Evolutionary conservation across 2,113 vertebrate species (phyloP).

Genomic region (Nycticorax nycticorax): DNA sequence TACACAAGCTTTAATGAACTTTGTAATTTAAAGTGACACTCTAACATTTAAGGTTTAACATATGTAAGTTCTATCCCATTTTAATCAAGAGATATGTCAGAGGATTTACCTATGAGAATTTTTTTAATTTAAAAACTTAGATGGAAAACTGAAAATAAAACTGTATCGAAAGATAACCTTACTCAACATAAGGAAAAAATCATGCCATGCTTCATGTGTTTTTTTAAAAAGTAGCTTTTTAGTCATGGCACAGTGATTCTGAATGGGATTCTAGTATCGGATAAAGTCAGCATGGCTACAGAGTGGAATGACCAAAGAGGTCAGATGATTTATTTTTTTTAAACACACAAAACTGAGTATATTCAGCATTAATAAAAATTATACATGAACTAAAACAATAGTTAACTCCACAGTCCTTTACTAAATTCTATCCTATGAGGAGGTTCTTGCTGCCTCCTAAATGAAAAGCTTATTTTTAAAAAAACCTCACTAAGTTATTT

Average conservation of each 20-base stretch:
- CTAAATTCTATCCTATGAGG: neutral
- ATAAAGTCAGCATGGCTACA: neutral
- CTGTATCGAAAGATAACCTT: neutral
- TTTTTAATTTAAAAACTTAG: neutral
- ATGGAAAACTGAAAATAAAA: neutral
- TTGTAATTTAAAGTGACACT: neutral
- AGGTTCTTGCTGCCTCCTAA: neutral
- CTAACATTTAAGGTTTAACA: constrained; percentile 34
- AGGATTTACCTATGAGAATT: neutral
- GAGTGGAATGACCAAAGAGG: neutral
- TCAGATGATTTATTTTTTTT: neutral
- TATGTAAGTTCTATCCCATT: constrained; percentile 37
- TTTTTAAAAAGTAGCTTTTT: neutral
- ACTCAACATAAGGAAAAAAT: neutral
- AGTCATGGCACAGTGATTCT: neutral
- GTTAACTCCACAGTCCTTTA: neutral
- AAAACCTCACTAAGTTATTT: neutral
- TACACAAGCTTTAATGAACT: neutral
- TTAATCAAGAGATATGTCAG: constrained; percentile 25
- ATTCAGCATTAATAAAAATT: neutral
- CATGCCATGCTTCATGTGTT: neutral
- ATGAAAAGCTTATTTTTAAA: neutral
- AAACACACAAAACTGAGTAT: neutral
- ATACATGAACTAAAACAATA: neutral
- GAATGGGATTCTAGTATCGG: neutral